phyloP scores from a whole-genome alignment of 2,888 invertebrate genomes.

The Acanthosepion esculentum region DNA sequence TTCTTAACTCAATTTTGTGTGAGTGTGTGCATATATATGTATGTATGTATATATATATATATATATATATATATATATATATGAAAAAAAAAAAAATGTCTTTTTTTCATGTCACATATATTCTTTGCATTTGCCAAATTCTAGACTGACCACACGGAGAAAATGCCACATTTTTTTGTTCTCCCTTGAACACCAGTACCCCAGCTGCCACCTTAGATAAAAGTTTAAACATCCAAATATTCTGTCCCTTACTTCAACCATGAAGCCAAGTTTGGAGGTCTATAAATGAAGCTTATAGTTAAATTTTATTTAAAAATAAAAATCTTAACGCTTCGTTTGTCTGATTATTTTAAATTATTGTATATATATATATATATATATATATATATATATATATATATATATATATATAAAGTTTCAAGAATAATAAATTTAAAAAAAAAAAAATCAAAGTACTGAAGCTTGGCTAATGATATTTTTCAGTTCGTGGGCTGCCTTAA shows the following conservation, averaged over 20 bases:
- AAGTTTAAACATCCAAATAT: background rate
- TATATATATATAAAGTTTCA: background rate
- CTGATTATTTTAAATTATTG: background rate
- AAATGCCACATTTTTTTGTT: background rate
- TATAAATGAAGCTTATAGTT: background rate
- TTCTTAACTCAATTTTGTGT: background rate
- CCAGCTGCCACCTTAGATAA: background rate
- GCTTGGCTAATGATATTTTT: conserved; percentile 77
- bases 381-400: background rate
- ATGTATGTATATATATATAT: background rate
- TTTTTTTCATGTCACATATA: background rate
- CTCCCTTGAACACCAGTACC: background rate
- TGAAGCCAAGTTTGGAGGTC: background rate
- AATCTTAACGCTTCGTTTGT: background rate
- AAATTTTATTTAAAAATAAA: background rate
- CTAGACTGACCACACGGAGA: background rate
- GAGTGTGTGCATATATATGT: background rate
- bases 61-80: background rate
- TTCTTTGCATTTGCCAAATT: background rate
- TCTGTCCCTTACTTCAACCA: background rate
- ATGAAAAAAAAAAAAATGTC: too few species aligned
- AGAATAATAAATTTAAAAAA: background rate
- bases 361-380: background rate
- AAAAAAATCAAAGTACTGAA: conserved; percentile 59
- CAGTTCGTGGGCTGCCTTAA: conserved; percentile 87